phyloP scores from a whole-genome alignment of 2,113 vertebrate genomes.

The Calidris pugnax region DNA sequence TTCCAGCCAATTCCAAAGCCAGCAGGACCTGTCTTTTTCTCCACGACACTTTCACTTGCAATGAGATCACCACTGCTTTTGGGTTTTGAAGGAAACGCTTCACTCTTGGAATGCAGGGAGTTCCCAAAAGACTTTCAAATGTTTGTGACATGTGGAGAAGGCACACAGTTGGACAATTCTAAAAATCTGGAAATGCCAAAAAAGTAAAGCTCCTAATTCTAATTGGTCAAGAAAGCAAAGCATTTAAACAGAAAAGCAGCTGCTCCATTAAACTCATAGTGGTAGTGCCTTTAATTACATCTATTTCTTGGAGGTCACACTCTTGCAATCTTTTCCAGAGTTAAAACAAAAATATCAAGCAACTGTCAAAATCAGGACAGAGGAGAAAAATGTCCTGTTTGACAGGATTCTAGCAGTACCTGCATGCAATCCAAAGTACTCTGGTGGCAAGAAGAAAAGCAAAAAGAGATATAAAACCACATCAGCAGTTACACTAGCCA shows the following conservation, averaged over 20 bases:
- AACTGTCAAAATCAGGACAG: constrained; percentile 13
- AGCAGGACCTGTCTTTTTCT: background rate
- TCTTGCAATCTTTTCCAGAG: constrained; percentile 25
- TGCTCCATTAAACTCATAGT: background rate
- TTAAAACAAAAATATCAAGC: background rate
- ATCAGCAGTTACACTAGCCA: constrained; percentile 44
- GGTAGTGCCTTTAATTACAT: background rate
- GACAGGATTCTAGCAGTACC: constrained; percentile 77
- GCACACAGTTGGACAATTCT: background rate
- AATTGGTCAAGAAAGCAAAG: background rate
- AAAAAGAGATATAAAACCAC: constrained; percentile 65
- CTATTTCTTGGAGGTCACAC: background rate
- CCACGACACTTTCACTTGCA: background rate
- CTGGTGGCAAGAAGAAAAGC: constrained; percentile 78
- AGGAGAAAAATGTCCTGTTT: background rate
- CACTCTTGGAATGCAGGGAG: background rate
- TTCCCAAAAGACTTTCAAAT: background rate
- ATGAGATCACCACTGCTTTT: background rate
- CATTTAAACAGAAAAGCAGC: background rate
- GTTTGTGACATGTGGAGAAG: background rate
- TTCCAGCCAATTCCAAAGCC: background rate
- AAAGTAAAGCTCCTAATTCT: background rate
- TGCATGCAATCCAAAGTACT: constrained; percentile 98
- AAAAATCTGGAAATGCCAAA: background rate
- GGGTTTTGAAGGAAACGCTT: background rate